Percentiles rank a stretch among this genome's conserved stretches.
Conservation (phyloP, 2,888 invertebrate species). For the Bombylius discolor region DNA sequence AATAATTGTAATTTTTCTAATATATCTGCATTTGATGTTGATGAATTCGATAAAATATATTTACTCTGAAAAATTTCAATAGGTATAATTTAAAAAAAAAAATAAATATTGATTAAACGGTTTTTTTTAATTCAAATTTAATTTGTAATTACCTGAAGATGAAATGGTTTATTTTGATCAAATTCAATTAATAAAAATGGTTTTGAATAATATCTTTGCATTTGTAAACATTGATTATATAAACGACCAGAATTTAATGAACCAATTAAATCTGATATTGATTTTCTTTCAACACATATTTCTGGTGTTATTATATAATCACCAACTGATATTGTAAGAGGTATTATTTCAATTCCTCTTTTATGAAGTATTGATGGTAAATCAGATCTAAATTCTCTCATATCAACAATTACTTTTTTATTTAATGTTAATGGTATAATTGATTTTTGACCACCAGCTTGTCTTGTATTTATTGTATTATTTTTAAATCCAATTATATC, state of each 20-base stretch:
- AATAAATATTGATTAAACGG: too few species aligned
- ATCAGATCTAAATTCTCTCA: constrained; percentile 95
- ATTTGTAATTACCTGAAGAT: constrained; percentile 54
- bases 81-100: background rate
- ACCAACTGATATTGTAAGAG: constrained; percentile 75
- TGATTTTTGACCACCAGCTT: constrained; percentile 43
- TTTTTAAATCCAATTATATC: constrained; percentile 20
- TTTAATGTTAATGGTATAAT: constrained; percentile 12
- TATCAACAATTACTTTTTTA: constrained; percentile 74
- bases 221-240: constrained; percentile 88
- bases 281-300: constrained; percentile 93
- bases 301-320: constrained; percentile 96
- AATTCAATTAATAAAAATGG: constrained; percentile 92
- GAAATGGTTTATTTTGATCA: constrained; percentile 85
- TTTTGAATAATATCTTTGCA: constrained; percentile 77
- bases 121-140: background rate
- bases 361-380: constrained; percentile 87
- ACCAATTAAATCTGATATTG: constrained; percentile 88
- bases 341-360: constrained; percentile 83
- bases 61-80: constrained; percentile 45
- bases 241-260: constrained; percentile 89
- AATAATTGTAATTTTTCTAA: constrained; percentile 79
- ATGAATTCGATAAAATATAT: constrained; percentile 59
- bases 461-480: constrained; percentile 43
- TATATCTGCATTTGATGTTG: constrained; percentile 54